Evolutionary conservation across 35 echinoderm and acorn worm species (phyloP), one percentile per base, ranked within the genome.

Genomic region (Patiria miniata): DNA sequence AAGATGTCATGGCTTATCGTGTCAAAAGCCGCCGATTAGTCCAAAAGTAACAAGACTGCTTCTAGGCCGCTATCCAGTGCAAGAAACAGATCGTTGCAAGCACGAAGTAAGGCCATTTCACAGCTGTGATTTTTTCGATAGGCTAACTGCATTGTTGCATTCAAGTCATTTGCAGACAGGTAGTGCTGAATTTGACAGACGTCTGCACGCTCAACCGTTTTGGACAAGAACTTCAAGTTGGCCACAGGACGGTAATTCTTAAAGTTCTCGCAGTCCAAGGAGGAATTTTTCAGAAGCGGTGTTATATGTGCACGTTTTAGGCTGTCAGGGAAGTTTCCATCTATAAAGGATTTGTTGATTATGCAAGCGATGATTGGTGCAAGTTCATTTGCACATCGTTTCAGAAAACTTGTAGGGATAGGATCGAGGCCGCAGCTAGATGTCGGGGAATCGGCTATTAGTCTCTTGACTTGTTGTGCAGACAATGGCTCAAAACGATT

Each of bases 21-120:
- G 52, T 93, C 79, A 84, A 88, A 93, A 37, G 86, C 86, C 44
- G 85, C 79, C 7, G 60, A 83, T 23, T 91, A 89, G 77, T 93
- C 91, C 33, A 93, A 78, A 32, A 92, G 34, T 33, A 92, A 18
- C 2, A 87, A 84, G 16, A 87, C 77, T 23, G 78, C 36, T 22
- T 92, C 68, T 36, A 87, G 47, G 34, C 78, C 54, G 19, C 57
- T 87, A 52, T 88, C 85, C 29, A 84, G n/a, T 81, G 90, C 84
- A 68, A 82, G 78, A 22, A 92, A 39, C 12, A 90, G 39, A 51
- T 90, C 88, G 77, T 90, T 84, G 28, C 51, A 40, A 15, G 86
- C 54, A 57, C 77, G 79, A 22, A 87, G 44, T 22, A 87, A 38
- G 23, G 90, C 90, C 6, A 78, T 92, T 56, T 92, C 90, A 81